Conservation (phyloP, 2,113 vertebrate genomes). For the Entosphenus tridentatus region DNA sequence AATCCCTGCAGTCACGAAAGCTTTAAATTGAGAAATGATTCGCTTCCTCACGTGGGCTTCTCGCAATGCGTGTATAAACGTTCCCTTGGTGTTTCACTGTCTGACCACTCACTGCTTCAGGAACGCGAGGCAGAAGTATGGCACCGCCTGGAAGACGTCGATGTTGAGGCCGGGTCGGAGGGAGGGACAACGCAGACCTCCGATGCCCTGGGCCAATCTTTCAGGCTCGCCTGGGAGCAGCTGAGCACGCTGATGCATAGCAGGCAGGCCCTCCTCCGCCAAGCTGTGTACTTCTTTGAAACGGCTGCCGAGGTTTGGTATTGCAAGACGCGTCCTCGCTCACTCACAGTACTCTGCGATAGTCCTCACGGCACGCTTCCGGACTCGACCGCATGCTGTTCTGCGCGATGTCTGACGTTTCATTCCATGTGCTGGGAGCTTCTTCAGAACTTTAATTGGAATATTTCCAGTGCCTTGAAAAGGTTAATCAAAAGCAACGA, state of each 20-base stretch:
- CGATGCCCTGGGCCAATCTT: slow-evolving; percentile 41
- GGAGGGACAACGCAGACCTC: slow-evolving; percentile 28
- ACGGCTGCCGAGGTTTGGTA: slow-evolving; percentile 35
- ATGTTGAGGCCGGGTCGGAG: slow-evolving; percentile 31
- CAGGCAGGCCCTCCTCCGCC: slow-evolving; percentile 32
- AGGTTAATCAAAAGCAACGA: background rate
- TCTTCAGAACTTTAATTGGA: slow-evolving; percentile 4
- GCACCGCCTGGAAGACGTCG: slow-evolving; percentile 38
- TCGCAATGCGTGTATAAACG: background rate
- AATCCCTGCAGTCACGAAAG: no score
- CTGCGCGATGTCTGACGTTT: slow-evolving; percentile 14
- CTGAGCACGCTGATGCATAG: slow-evolving; percentile 38
- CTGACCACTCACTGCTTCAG: slow-evolving; percentile 16
- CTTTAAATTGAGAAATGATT: no score
- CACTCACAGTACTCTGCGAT: background rate
- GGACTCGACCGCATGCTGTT: slow-evolving; percentile 9
- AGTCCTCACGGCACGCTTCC: slow-evolving; percentile 12
- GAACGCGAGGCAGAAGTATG: slow-evolving; percentile 41
- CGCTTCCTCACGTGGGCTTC: background rate
- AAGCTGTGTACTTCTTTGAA: slow-evolving; percentile 43
- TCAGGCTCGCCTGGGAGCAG: slow-evolving; percentile 47
- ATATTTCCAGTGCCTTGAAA: background rate
- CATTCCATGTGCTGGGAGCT: slow-evolving; percentile 13
- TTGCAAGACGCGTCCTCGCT: slow-evolving; percentile 11
- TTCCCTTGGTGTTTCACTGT: background rate